Percentiles rank a stretch among this genome's conserved stretches.
Conservation (phyloP, 23 tunicate genomes). For the Phallusia fumigata region DNA sequence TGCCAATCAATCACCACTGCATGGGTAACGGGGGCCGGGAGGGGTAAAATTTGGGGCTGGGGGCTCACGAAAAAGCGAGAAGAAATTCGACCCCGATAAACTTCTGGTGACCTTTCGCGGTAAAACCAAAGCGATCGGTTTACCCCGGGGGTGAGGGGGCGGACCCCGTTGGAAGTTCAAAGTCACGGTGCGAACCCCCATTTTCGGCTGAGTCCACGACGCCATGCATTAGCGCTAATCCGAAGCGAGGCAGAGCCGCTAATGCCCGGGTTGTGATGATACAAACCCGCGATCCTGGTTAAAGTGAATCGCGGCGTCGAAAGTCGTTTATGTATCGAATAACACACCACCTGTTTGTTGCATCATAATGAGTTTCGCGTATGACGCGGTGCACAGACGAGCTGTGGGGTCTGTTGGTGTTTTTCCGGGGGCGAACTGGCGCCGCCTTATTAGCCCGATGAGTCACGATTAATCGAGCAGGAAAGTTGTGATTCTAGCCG, state of each 20-base stretch:
- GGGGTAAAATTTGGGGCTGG: not conserved
- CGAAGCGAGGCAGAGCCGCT: not conserved
- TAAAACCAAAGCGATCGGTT: slow-evolving; percentile 14
- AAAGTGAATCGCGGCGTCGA: not conserved
- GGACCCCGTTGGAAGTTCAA: not conserved
- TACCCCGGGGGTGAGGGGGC: slow-evolving; percentile 21
- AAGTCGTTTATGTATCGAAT: slow-evolving; percentile 11
- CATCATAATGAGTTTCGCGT: slow-evolving; percentile 4
- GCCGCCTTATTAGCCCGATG: not conserved
- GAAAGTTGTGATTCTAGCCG: not conserved
- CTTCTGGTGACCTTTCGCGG: slow-evolving; percentile 21
- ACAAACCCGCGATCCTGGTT: too few species aligned
- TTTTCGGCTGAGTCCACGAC: not conserved
- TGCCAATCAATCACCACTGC: not conserved
- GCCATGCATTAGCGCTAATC: not conserved
- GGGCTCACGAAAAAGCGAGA: not conserved
- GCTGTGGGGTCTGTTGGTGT: not conserved
- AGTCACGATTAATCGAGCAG: not conserved
- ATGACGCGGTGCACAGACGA: not conserved
- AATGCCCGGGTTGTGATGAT: too few species aligned
- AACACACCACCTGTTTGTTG: not conserved
- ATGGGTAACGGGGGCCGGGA: not conserved
- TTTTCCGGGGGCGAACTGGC: not conserved
- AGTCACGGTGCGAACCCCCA: not conserved
- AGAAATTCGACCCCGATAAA: slow-evolving; percentile 9